phyloP scores from a whole-genome alignment of 2,888 invertebrate genomes.

The Blera fallax region DNA sequence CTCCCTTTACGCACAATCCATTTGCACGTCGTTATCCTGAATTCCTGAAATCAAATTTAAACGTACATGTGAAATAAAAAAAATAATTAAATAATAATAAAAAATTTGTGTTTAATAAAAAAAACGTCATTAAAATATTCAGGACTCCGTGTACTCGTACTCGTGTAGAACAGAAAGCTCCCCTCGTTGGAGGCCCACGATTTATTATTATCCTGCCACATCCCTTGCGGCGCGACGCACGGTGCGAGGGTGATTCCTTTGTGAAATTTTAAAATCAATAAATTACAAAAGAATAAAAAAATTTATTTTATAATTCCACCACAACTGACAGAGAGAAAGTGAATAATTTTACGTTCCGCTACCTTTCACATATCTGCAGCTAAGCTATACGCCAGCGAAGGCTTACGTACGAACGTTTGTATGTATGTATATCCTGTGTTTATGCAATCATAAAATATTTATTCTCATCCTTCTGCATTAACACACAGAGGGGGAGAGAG shows the following conservation, averaged over 20 bases:
- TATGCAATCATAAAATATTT: constrained; percentile 1
- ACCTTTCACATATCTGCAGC: not conserved
- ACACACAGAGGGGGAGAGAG: no score
- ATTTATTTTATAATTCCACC: not conserved
- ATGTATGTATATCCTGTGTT: not conserved
- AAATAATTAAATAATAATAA: not conserved
- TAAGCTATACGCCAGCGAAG: no score
- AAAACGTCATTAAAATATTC: not conserved
- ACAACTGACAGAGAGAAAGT: not conserved
- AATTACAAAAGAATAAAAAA: not conserved
- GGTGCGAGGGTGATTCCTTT: not conserved
- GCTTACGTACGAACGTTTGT: no score
- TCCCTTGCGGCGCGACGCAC: not conserved
- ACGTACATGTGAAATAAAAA: not conserved
- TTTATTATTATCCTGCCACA: not conserved
- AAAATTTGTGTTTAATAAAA: not conserved
- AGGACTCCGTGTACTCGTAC: not conserved
- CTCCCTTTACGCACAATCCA: not conserved
- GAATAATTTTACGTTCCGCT: not conserved
- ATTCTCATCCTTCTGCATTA: not conserved
- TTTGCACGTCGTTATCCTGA: not conserved
- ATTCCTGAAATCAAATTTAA: constrained; percentile 3
- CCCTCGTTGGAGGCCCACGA: not conserved
- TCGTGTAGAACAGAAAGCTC: not conserved
- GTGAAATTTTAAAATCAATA: not conserved